These are phyloP conservation scores for Octopus sinensis DNA, from an alignment of 1,140 invertebrate genomes.

Conservation along the genomic window DNA sequence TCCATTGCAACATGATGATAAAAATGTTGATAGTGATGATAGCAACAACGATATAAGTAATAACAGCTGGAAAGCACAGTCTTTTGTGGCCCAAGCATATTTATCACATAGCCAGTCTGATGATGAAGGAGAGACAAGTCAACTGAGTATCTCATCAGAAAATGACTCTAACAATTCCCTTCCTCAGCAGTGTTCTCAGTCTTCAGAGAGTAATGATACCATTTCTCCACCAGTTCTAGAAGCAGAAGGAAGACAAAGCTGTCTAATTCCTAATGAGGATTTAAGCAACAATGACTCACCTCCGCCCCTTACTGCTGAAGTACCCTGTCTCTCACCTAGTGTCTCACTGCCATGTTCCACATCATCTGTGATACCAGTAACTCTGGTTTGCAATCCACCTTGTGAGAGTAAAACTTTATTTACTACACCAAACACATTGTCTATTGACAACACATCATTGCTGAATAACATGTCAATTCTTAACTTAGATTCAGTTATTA, in stretches of 20 bases:
- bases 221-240: background rate
- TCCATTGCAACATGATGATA: background rate
- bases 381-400: background rate
- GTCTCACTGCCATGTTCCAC: background rate
- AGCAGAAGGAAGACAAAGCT: background rate
- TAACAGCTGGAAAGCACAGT: background rate
- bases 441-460: background rate
- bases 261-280: background rate
- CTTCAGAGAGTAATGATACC: background rate
- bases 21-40: background rate
- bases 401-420: background rate
- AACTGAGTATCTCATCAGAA: background rate
- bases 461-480: background rate
- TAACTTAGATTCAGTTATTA: background rate
- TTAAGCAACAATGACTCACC: background rate
- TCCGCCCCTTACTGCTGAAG: background rate
- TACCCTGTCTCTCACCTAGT: background rate
- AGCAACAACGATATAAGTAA: background rate
- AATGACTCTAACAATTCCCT: background rate
- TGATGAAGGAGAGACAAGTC: background rate
- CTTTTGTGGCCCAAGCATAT: background rate
- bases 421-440: background rate
- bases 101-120: background rate
- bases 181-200: background rate
- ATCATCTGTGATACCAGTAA: background rate